Evolutionary conservation across 2,888 invertebrate genomes (phyloP), one percentile per base, ranked within the genome.

Genomic region (Germaria angustata): DNA sequence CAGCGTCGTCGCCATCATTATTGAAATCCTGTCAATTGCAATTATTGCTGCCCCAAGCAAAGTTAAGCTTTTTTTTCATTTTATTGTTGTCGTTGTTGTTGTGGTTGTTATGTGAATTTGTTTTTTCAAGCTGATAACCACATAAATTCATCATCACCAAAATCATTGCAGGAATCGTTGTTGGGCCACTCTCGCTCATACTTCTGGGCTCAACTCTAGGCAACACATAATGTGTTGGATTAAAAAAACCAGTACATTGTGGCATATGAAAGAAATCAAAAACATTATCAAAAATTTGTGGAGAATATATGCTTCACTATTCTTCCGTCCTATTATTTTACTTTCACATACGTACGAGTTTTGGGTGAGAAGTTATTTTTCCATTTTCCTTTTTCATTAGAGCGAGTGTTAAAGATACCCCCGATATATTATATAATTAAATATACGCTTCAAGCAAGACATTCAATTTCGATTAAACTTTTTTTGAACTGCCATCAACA

Each of bases 11-110:
- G 20, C 69, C 65, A 53, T 57, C 73, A 51, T 57, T 72, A 81
- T 81, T 81, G 71, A 84, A 73, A 80, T 88, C 87, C 88, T 88
- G 88, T 88, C 88, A 88, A 85, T 89, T 88, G 89, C 88, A 88
- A 88, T 89, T 89, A 88, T 87, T 86, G 85, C 86, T 86, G 78
- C 80, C 82, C 85, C 73, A 75, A 76, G 89, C 86, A 86, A 77
- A 66, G 78, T 73, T 80, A 80, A 83, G 72, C 69, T 73, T 80
- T 83, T 80, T 63, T 77, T 72, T 81, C 71, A 5, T 28, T 28
- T 59, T 36, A 7, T 61, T 68, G 15, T 49, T 51, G 51, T 24
- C 71, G 34, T 76, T 71, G 32, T 69, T 66, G 34, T 72, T 63
- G 20, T 34, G 75, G 65, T 72, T 66, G 59, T 66, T 72, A 51